Evolutionary conservation across 2,797 vertebrate genomes (phyloP), one percentile per base, ranked within the genome.

Genomic region (Chaetophractus vellerosus): DNA sequence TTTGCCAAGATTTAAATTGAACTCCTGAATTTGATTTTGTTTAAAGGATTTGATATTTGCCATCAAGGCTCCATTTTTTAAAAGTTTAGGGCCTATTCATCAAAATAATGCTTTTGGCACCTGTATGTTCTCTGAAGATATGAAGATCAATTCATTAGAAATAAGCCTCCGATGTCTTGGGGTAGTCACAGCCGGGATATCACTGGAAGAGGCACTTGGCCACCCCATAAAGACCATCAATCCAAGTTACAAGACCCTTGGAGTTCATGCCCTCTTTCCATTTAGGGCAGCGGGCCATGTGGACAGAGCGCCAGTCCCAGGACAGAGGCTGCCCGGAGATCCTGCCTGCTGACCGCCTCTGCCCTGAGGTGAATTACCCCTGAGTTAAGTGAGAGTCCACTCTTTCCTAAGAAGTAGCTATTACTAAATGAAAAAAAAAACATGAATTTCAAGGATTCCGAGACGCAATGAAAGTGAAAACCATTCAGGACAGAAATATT

Each of bases 1-100:
- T 0, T 96, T 96, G 91, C 96, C 97, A 98, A 93, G 78, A 55
- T 98, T 98, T 98, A 97, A 98, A 98, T 86, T 93, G 94, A 96
- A 97, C 64, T 97, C 93, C 83, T 94, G 72, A 97, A 96, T 98
- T 96, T 3, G 0, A 95, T 96, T 97, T 94, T 82, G 18, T 59
- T 94, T 95, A 76, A 97, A 95, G 52, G 91, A 86, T 90, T 97
- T 94, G 48, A 66, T 96, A 95, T 94, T 97, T 97, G 41, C 61
- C 55, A 75, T 81, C 6, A 19, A 0, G 84, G 33, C 59, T 66
- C 68, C n/a, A 81, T 89, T 91, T 88, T 94, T 28, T 45, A 50
- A 15, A 93, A 88, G 19, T 14, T 96, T 91, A 71, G 74, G 11
- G 76, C 1, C 10, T 76, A 9, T 69, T 95, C 24, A 88, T 96